Evolutionary conservation across 2,888 invertebrate species (phyloP).

Genomic region (Hypomecis atomaria): DNA sequence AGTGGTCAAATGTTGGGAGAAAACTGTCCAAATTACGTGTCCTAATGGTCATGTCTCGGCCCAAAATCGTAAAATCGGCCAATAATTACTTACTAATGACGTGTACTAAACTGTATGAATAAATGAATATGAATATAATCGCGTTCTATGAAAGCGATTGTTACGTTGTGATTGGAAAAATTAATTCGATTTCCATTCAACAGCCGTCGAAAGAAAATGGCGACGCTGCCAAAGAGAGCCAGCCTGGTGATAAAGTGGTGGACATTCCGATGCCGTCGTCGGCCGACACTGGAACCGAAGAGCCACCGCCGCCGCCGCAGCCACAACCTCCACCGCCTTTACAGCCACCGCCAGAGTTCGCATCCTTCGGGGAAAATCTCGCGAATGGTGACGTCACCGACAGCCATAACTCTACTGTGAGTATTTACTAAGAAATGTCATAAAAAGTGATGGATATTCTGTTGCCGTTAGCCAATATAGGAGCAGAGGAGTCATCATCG

Average conservation of each 20-base stretch:
- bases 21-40: too few relatives aligned
- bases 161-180: too few relatives aligned
- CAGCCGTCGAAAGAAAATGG: slow-evolving; percentile 76
- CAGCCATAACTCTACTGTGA: slow-evolving; percentile 20
- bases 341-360: slow-evolving; percentile 53
- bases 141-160: too few relatives aligned
- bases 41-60: too few relatives aligned
- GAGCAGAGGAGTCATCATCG: slow-evolving; percentile 53
- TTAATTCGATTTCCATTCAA: background rate
- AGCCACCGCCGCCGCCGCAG: slow-evolving; percentile 51
- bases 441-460: slow-evolving; percentile 90
- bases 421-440: too few relatives aligned
- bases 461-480: slow-evolving; percentile 82
- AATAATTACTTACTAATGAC: too few relatives aligned
- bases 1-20: too few relatives aligned
- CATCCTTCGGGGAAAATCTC: slow-evolving; percentile 21
- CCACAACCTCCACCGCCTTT: slow-evolving; percentile 55
- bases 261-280: slow-evolving; percentile 89
- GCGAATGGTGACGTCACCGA: slow-evolving; percentile 30
- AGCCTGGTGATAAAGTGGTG: slow-evolving; percentile 75
- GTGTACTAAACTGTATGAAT: too few relatives aligned
- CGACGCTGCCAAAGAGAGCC: slow-evolving; percentile 48
- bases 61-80: too few relatives aligned
- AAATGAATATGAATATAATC: too few relatives aligned
- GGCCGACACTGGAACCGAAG: slow-evolving; percentile 57